phyloP scores from a whole-genome alignment of 2,888 invertebrate genomes.

The Melanargia galathea region DNA sequence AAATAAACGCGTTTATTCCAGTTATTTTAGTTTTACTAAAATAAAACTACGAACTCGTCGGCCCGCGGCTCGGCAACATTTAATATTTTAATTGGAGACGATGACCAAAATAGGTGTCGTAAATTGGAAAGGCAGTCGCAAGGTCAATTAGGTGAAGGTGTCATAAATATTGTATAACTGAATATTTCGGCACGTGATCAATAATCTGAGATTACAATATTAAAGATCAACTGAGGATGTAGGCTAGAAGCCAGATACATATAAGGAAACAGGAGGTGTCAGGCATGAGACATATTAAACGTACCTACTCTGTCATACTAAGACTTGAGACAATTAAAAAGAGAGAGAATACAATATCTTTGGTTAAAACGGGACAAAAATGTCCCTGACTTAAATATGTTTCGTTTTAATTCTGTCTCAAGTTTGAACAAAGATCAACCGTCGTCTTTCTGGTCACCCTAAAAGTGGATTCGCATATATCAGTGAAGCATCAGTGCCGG shows the following conservation, averaged over 20 bases:
- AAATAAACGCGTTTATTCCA: constrained; percentile 5
- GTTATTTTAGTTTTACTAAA: constrained; percentile 1
- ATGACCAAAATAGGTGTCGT: constrained; percentile 19
- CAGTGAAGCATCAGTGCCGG: no score
- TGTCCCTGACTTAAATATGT: no score
- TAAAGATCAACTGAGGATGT: no score
- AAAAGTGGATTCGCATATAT: no score
- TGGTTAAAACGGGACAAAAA: no score
- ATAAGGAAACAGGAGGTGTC: background rate
- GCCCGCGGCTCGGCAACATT: background rate
- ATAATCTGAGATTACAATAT: background rate
- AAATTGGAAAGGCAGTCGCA: constrained; percentile 18
- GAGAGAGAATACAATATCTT: no score
- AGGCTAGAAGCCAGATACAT: background rate
- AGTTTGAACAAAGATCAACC: no score
- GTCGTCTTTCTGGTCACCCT: no score
- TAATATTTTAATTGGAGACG: constrained; percentile 19
- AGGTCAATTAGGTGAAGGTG: constrained; percentile 9
- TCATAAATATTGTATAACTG: constrained; percentile 1
- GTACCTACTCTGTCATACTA: no score
- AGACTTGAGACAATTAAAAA: no score
- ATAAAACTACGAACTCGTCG: constrained; percentile 13
- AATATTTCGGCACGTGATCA: background rate
- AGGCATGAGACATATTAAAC: background rate
- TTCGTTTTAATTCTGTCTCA: no score